Evolutionary conservation across 2,888 invertebrate species (phyloP).

Genomic region (Drosophila atripex): DNA sequence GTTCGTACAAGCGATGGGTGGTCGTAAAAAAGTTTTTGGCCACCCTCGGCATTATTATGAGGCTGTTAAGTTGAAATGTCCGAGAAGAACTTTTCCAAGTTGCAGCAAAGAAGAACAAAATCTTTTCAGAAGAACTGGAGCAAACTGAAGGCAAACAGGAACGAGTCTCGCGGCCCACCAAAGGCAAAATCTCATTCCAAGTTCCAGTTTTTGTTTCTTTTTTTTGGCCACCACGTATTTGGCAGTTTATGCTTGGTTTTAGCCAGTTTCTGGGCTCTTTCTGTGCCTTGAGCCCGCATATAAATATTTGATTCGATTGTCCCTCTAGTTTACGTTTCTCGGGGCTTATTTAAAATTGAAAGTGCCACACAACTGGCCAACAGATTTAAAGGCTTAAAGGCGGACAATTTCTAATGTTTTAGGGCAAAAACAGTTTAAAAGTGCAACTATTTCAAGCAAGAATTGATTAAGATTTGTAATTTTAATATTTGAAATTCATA

Average conservation of each 20-base stretch:
- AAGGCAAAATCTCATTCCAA: constrained; percentile 21
- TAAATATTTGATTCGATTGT: constrained; percentile 78
- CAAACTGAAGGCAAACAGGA: constrained; percentile 24
- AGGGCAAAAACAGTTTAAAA: no score
- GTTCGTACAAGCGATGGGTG: constrained; percentile 40
- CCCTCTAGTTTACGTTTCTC: constrained; percentile 31
- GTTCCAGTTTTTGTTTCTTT: constrained; percentile 32
- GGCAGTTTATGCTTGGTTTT: constrained; percentile 31
- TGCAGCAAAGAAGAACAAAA: constrained; percentile 9
- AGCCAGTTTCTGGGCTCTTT: constrained; percentile 32
- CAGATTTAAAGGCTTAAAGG: constrained; percentile 1
- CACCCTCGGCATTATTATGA: constrained; percentile 26
- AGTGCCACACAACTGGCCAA: constrained; percentile 21
- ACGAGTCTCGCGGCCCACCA: constrained; percentile 5
- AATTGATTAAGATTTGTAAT: neutral
- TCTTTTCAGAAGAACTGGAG: constrained; percentile 20
- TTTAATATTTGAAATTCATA: neutral
- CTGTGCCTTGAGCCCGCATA: constrained; percentile 67
- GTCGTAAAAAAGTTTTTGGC: constrained; percentile 44
- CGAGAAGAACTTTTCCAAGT: constrained; percentile 27
- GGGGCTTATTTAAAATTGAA: constrained; percentile 43
- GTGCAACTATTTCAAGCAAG: no score
- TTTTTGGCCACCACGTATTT: constrained; percentile 24
- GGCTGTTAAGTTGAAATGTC: constrained; percentile 44
- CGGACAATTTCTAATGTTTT: no score